Conservation (phyloP, 2,113 vertebrate genomes). For the Embiotoca jacksoni region DNA sequence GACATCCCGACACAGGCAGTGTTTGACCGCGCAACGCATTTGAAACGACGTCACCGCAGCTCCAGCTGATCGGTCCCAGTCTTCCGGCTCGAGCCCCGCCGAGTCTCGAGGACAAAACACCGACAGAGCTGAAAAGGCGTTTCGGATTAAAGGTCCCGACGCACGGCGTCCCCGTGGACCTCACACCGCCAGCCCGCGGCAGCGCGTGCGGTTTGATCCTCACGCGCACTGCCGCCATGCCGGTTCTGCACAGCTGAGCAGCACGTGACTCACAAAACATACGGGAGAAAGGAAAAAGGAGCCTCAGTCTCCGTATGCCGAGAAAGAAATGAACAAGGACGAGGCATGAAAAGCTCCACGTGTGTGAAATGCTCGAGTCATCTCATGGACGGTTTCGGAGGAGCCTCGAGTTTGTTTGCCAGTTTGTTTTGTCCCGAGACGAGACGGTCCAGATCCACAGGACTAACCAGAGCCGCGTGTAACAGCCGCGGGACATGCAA, state of each 20-base stretch:
- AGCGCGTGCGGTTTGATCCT: slow-evolving; percentile 44
- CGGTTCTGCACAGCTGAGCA: not conserved
- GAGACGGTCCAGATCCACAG: not conserved
- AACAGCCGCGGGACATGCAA: not conserved
- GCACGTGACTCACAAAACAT: no score
- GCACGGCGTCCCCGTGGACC: slow-evolving; percentile 20
- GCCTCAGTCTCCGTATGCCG: not conserved
- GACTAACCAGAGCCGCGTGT: not conserved
- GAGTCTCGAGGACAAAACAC: not conserved
- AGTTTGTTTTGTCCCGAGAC: not conserved
- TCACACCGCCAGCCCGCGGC: slow-evolving; percentile 43
- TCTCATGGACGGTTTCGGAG: not conserved
- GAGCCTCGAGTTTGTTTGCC: not conserved
- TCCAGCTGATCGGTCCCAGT: slow-evolving; percentile 25
- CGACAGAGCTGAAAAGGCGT: slow-evolving; percentile 1
- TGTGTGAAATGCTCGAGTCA: not conserved
- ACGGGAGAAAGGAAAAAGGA: not conserved
- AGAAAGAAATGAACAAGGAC: no score
- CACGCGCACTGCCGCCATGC: slow-evolving; percentile 15
- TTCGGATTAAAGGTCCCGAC: slow-evolving; percentile 19
- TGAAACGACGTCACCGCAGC: slow-evolving; percentile 1
- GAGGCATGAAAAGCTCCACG: no score
- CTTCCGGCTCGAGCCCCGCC: not conserved
- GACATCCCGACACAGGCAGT: slow-evolving; percentile 15
- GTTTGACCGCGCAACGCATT: not conserved